Base-by-base conservation (phyloP, 2,113 vertebrate genomes). In the Cyphomyrus discorhynchus region DNA sequence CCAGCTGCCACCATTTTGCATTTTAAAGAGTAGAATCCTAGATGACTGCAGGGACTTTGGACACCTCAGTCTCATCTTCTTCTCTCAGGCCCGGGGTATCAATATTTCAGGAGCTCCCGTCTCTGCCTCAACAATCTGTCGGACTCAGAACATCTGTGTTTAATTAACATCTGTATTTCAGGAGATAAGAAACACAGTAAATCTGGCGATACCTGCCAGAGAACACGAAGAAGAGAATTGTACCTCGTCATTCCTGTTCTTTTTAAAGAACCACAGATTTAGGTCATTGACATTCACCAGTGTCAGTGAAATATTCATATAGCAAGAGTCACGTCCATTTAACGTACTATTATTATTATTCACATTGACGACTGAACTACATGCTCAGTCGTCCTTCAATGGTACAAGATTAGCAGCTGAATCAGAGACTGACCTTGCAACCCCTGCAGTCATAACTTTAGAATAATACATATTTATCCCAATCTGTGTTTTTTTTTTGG, bases 31-130 rank as follows among this genome's bases (percentile, higher is more conserved):
- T 45, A 52, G 77, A 50, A 83, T 46, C 19, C 74, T 62, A 17
- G 50, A 52, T 31, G 90, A 88, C 74, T 45, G 80, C 35, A n/a
- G 50, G 89, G 35, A 31, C 90, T 88, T 87, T 87, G 89, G 88
- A 70, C 35, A 45, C 86, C 62, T 2, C 35, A n/a, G 80, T 52
- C 89, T 80, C 74, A 17, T 80, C 35, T 90, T 62, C 88, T 87
- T 74, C 90, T 53, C 49, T 11, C 80, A 27, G 90, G 13, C 66
- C 35, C 46, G n/a, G 19, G 90, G 70, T 50, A 52, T 82, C 45
- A 86, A 50, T 86, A 86, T 47, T 50, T 86, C 45, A 47, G 83
- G 24, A n/a, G 9, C 17, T 27, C 83, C 53, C 45, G 13, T 87
- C 89, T 90, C 62, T 87, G 31, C 82, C 82, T 74, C 62, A 47